phyloP scores from a whole-genome alignment of 2,113 vertebrate genomes.

The Tympanuchus pallidicinctus region DNA sequence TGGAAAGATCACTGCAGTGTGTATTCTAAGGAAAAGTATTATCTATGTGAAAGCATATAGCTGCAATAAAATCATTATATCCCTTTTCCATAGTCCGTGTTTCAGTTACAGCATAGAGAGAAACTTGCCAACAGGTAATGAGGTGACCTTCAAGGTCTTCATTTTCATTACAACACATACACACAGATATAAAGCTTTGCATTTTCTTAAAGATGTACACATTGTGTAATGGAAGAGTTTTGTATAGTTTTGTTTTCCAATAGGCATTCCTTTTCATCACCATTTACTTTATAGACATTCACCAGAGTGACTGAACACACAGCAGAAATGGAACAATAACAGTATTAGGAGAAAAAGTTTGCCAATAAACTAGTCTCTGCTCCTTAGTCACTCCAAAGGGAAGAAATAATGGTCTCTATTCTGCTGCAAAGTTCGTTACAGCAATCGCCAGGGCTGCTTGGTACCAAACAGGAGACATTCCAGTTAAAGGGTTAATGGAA shows the following conservation, averaged over 20 bases:
- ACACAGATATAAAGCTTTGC: background rate
- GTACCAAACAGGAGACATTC: accelerated
- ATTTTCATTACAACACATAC: background rate
- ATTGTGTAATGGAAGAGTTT: accelerated
- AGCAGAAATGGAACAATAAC: background rate
- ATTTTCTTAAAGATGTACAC: background rate
- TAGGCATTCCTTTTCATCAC: accelerated
- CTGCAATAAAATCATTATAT: background rate
- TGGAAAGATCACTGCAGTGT: background rate
- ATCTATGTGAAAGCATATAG: background rate
- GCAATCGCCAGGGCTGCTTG: background rate
- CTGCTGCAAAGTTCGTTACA: background rate
- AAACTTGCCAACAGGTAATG: background rate
- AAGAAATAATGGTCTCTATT: background rate
- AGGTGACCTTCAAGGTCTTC: background rate
- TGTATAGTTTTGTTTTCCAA: background rate
- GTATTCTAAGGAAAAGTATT: background rate
- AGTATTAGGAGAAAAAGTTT: background rate
- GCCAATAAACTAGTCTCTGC: background rate
- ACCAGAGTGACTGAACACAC: background rate
- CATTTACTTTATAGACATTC: background rate
- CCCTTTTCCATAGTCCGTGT: background rate
- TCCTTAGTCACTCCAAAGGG: background rate
- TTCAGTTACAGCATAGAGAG: background rate
- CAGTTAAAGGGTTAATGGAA: background rate